Evolutionary conservation across 2,888 invertebrate genomes (phyloP).

Genomic region (Cheilosia grossa): DNA sequence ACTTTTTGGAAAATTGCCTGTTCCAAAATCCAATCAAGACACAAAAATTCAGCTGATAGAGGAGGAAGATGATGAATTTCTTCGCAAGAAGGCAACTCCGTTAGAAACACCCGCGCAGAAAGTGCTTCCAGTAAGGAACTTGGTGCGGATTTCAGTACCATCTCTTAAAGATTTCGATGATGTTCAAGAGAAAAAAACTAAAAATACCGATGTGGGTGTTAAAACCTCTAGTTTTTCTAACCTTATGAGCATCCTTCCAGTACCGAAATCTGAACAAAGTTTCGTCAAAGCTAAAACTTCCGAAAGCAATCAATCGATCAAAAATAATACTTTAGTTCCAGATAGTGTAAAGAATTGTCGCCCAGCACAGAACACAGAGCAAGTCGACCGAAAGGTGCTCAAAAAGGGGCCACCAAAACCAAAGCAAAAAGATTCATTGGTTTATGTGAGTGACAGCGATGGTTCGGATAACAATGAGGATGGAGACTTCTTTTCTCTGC

Average conservation of each 20-base stretch:
- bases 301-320: background rate
- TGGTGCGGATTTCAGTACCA: constrained; percentile 88
- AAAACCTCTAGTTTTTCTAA: constrained; percentile 81
- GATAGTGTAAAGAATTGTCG: constrained; percentile 81
- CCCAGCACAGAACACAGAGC: constrained; percentile 81
- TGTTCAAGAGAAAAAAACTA: constrained; percentile 78
- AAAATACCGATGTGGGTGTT: constrained; percentile 22
- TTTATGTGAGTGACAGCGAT: constrained; percentile 84
- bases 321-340: constrained; percentile 81
- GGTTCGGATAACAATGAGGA: constrained; percentile 84
- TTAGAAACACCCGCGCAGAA: constrained; percentile 78
- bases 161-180: constrained; percentile 85
- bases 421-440: constrained; percentile 76
- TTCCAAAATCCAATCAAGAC: constrained; percentile 77
- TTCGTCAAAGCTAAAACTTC: constrained; percentile 76
- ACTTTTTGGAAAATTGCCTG: constrained; percentile 80
- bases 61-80: constrained; percentile 87
- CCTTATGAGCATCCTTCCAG: constrained; percentile 88
- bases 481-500: constrained; percentile 82
- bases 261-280: constrained; percentile 84
- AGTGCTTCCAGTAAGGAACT: constrained; percentile 79
- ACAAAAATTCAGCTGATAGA: constrained; percentile 65
- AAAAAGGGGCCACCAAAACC: constrained; percentile 78
- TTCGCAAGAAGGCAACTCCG: constrained; percentile 85
- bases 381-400: constrained; percentile 77